Conservation (phyloP, 2,888 invertebrate species). For the Hemithea aestivaria region DNA sequence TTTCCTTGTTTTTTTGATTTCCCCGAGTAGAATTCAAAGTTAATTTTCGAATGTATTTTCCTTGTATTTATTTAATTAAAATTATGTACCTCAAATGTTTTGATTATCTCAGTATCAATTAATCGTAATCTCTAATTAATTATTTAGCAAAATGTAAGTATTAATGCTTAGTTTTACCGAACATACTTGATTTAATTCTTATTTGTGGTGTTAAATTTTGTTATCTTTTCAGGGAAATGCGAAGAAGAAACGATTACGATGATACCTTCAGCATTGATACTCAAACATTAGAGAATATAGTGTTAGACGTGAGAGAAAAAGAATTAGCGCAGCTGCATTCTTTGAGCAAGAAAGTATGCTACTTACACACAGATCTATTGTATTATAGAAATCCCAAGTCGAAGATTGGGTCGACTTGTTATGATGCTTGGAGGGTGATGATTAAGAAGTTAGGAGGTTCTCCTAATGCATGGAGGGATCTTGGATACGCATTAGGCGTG, state of each 20-base stretch:
- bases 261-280: slow-evolving; percentile 66
- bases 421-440: slow-evolving; percentile 61
- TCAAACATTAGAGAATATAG: slow-evolving; percentile 52
- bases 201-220: too few species aligned
- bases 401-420: slow-evolving; percentile 56
- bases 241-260: slow-evolving; percentile 43
- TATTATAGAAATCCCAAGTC: slow-evolving; percentile 64
- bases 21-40: too few species aligned
- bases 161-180: too few species aligned
- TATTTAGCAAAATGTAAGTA: slow-evolving; percentile 12
- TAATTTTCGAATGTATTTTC: too few species aligned
- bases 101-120: too few species aligned
- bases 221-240: slow-evolving; percentile 49
- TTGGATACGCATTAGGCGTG: slow-evolving; percentile 58
- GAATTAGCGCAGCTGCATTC: slow-evolving; percentile 56
- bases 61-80: too few species aligned
- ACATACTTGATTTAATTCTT: too few species aligned
- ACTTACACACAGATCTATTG: slow-evolving; percentile 59
- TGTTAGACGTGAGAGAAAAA: slow-evolving; percentile 51
- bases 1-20: too few species aligned
- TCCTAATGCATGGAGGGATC: slow-evolving; percentile 61
- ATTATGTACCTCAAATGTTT: too few species aligned
- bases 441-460: slow-evolving; percentile 64
- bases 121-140: too few species aligned
- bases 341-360: slow-evolving; percentile 60